Base-by-base conservation (phyloP, 1,140 invertebrate species). In the Rhagoletis pomonella region DNA sequence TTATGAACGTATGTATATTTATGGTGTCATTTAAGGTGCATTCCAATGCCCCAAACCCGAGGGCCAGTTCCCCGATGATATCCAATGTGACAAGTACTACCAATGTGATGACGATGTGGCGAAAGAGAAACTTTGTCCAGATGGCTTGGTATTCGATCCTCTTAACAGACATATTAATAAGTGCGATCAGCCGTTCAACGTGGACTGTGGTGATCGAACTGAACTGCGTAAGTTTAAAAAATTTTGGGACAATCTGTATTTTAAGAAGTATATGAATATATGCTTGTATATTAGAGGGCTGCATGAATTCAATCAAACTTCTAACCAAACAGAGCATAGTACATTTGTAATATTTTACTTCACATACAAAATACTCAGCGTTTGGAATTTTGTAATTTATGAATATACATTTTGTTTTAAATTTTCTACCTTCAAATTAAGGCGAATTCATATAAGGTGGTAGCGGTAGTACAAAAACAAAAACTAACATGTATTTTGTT, bases 171-270 rank as follows among this genome's bases (percentile, higher is more conserved):
- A 97, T 93, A 94, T 97, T 90, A 97, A 97, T 94, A 97, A 97
- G 93, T 98, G 97, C 91, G 97, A 98, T 93, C 97, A 97, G 91
- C 96, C 97, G 89, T 97, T 97, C 95, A 97, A 97, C 89, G 96
- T 98, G 9, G 97, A 98, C 90, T 98, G 97, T 90, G 96, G 96
- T 65, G 96, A 97, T 90, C 95, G 97, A 89, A 95, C 96, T 39
- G 96, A 97, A 94, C 94, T 98, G 87, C 97, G 97, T 98, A 95
- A 97, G 97, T 96, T 90, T 64, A 50, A 19, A 12, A 29, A 29
- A 29, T 29, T 29, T 29, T 29, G 29, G 29, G 4, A 14, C 59
- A 9, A 42, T n/a, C n/a, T 7, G 9, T 60, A 39, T 39, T 85
- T 59, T 85, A 58, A 12, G 4, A 47, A 29, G 47, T n/a, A 65